phyloP scores from a whole-genome alignment of 2,797 vertebrate species.

The Gymnoscopelus microlampas region DNA sequence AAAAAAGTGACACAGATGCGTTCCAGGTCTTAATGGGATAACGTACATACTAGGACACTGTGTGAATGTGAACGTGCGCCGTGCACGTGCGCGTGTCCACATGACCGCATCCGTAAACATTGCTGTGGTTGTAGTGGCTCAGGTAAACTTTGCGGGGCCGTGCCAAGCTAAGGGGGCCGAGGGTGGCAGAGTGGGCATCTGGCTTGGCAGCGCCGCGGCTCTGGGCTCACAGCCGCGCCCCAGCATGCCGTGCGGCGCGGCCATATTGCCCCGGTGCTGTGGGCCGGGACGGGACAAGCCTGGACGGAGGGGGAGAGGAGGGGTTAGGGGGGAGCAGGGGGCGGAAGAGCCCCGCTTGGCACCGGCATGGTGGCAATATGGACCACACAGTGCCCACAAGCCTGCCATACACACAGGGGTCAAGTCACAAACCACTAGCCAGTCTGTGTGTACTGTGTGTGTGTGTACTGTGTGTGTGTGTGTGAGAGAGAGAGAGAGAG shows the following conservation, averaged over 20 bases:
- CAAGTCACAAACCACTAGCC: conserved; percentile 53
- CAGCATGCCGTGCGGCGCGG: conserved; percentile 67
- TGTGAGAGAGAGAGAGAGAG: conserved; percentile 25
- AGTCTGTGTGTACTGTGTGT: conserved; percentile 13
- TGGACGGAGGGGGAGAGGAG: conserved; percentile 45
- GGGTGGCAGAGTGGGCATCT: conserved; percentile 70
- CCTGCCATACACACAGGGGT: conserved; percentile 37
- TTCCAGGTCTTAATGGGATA: no score
- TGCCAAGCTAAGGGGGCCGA: conserved; percentile 48
- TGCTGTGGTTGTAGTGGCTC: background rate
- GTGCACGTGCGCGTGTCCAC: background rate
- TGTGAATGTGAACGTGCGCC: background rate
- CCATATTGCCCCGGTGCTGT: conserved; percentile 75
- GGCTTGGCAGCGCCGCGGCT: conserved; percentile 55
- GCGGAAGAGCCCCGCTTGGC: conserved; percentile 74
- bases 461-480: conserved; percentile 28
- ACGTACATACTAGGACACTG: background rate
- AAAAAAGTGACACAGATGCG: no score
- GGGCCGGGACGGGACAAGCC: conserved; percentile 41
- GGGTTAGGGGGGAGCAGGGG: conserved; percentile 41
- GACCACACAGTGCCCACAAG: conserved; percentile 70
- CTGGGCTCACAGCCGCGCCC: conserved; percentile 69
- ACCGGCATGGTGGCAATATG: conserved; percentile 77
- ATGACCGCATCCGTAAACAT: conserved; percentile 4
- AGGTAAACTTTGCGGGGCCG: conserved; percentile 1